Evolutionary conservation across 2,888 invertebrate species (phyloP), one percentile per base, ranked within the genome.

Genomic region (Thera britannica): DNA sequence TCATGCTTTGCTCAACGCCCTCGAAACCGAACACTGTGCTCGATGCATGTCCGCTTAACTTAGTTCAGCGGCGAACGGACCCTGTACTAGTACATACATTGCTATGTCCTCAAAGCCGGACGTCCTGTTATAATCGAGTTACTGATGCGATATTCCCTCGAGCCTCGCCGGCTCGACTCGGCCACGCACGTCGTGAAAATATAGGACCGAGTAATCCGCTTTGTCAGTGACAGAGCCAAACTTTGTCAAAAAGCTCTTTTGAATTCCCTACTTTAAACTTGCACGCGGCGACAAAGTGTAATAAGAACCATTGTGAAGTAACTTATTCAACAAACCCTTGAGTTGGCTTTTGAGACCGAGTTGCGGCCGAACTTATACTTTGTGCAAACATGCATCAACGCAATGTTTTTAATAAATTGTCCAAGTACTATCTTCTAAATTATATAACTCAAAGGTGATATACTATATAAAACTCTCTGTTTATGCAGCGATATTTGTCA

Each of bases 231-330:
- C 83, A 82, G 78, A 41, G 41, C 77, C 72, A 77, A 90, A 88
- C 87, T 90, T 89, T 81, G 81, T 78, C 84, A 86, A 89, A 87
- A 85, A 2, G 83, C 85, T 87, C 85, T 83, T 81, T 80, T 77
- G 75, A 81, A 85, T 83, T 84, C 79, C 81, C 79, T 81, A 81
- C 84, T 87, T 85, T 82, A 86, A 89, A 88, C 82, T 89, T 85
- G 80, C 81, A 83, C 83, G 78, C 79, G 79, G 78, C 80, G 80
- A 86, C 86, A 83, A 88, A 84, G 81, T 84, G 83, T 87, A 86
- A 87, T 85, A 85, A 81, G 85, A 85, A 83, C 82, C 82, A 79
- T 82, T 83, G 79, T 79, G 75, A 77, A 75, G 71, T 75, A 83
- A 81, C 79, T 84, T 81, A 76, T 70, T 76, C 78, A 76, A 51